These are phyloP conservation scores for Galerucella nymphaeae DNA, from an alignment of 2,888 invertebrate genomes.

Conservation along the genomic window DNA sequence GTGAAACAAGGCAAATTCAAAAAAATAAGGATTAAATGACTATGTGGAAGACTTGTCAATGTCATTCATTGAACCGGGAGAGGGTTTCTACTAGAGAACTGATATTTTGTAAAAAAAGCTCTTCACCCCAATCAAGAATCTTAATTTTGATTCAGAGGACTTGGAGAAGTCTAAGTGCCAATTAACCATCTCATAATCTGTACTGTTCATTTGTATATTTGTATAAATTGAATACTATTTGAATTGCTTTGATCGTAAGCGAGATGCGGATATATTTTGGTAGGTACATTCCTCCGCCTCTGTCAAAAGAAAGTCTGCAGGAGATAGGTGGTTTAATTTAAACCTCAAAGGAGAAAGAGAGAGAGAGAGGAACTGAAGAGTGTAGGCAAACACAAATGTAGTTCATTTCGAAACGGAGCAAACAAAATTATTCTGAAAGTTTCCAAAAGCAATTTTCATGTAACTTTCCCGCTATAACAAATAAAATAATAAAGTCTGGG, in stretches of 20 bases:
- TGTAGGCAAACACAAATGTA: constrained; percentile 44
- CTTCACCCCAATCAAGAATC: too few relatives aligned
- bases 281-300: constrained; percentile 5
- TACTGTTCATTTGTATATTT: too few relatives aligned
- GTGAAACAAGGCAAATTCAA: too few relatives aligned
- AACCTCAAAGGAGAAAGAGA: constrained; percentile 33
- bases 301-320: constrained; percentile 26
- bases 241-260: not conserved
- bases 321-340: constrained; percentile 40
- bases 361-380: constrained; percentile 24
- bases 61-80: too few relatives aligned
- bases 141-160: too few relatives aligned
- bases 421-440: constrained; percentile 46
- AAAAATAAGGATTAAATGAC: too few relatives aligned
- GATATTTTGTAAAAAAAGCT: too few relatives aligned
- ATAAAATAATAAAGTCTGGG: constrained; percentile 49
- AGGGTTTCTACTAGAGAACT: too few relatives aligned
- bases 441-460: constrained; percentile 46
- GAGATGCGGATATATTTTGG: not conserved
- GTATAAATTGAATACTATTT: not conserved
- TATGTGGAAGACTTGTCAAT: too few relatives aligned
- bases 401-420: constrained; percentile 44
- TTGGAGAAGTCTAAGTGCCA: too few relatives aligned
- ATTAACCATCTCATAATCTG: too few relatives aligned
- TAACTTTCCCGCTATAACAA: constrained; percentile 46